Base-by-base conservation (phyloP, 2,113 vertebrate species). In the Rhynchopsitta pachyrhyncha region DNA sequence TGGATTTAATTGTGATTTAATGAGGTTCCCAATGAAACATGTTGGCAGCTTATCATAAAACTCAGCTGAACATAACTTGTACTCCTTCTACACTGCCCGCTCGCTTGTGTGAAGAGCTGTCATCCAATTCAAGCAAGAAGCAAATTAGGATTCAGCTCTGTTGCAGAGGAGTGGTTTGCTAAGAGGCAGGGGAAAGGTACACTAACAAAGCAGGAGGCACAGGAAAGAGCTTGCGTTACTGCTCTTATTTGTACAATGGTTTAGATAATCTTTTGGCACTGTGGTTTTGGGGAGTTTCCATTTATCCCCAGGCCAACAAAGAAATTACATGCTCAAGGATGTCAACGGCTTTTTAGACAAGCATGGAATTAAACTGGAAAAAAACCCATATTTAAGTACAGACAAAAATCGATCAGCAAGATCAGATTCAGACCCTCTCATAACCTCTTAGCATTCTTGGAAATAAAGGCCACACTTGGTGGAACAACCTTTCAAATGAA, bases 401-500 rank as follows among this genome's bases (percentile, higher is more conserved):
- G 69, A 71, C 52, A 90, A 92, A 94, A 94, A 92, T 62, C 86
- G 92, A 97, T 94, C 91, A 88, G 49, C 49, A 89, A 75, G 59
- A 83, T 67, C 77, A 62, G 42, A 91, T 81, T 78, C 93, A 74
- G 41, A n/a, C 47, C 63, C 46, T 78, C 55, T 88, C 74, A 90
- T 59, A 94, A 83, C 81, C 79, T 82, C 76, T 86, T 82, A 94
- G 55, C 75, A 78, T 81, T 87, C 91, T 53, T 84, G 55, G 86
- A 93, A 94, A 71, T 55, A 83, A 94, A 95, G 76, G 55, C 37
- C 76, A 77, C 41, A 59, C 71, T 92, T 92, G 92, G 41, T 69
- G 93, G 93, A 94, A 94, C 84, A 92, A 82, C 60, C 49, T 95
- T 93, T 84, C 94, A 93, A 97, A 95, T 88, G 90, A 95, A 92